Percentiles rank a stretch among this genome's conserved stretches.
phyloP scores from a whole-genome alignment of 1,140 invertebrate species.

The Ceratosolen fusciceps region DNA sequence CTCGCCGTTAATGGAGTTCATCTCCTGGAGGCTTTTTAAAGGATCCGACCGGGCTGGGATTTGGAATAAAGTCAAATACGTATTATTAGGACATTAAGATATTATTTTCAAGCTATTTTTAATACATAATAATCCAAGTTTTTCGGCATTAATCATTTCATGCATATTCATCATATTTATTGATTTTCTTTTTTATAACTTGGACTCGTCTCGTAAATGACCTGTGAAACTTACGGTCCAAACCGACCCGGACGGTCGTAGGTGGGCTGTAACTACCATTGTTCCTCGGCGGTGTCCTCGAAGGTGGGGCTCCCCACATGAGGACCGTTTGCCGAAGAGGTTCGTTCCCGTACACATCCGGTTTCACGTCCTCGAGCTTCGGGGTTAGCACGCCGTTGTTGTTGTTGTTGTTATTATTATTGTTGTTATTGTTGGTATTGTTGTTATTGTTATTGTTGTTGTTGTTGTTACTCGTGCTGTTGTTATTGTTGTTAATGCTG shows the following conservation, averaged over 20 bases:
- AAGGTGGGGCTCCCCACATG: slow-evolving; percentile 82
- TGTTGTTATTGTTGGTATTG: background rate
- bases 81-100: too few relatives aligned
- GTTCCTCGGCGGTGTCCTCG: slow-evolving; percentile 64
- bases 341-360: slow-evolving; percentile 72
- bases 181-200: background rate
- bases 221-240: slow-evolving; percentile 30
- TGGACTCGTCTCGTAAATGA: background rate
- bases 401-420: slow-evolving; percentile 1
- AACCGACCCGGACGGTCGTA: slow-evolving; percentile 59
- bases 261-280: slow-evolving; percentile 71
- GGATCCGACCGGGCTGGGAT: slow-evolving; percentile 68
- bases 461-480: slow-evolving; percentile 72
- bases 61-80: too few relatives aligned
- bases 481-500: slow-evolving; percentile 25
- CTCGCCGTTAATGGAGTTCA: slow-evolving; percentile 72
- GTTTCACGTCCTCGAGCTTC: slow-evolving; percentile 78
- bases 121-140: too few relatives aligned
- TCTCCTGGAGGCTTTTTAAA: slow-evolving; percentile 75
- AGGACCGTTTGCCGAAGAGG: slow-evolving; percentile 85
- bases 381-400: slow-evolving; percentile 73
- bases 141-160: too few relatives aligned
- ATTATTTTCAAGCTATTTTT: too few relatives aligned
- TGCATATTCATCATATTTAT: too few relatives aligned
- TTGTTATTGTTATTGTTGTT: slow-evolving; percentile 67